Evolutionary conservation across 1,140 invertebrate genomes (phyloP).

Genomic region (Drosophila aff.): DNA sequence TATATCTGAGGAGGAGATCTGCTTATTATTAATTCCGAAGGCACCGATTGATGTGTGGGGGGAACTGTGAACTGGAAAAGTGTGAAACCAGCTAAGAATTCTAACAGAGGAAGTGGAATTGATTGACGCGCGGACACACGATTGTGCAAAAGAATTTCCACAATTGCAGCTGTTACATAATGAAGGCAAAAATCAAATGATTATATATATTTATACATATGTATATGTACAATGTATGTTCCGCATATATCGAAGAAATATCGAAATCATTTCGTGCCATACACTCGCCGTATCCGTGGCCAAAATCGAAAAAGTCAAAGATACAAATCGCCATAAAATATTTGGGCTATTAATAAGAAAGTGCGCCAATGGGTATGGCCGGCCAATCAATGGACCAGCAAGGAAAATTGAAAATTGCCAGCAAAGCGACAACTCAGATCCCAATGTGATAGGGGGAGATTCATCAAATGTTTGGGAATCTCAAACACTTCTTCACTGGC

Average conservation of each 20-base stretch:
- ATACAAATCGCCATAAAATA: conserved; percentile 80
- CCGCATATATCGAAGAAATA: conserved; percentile 28
- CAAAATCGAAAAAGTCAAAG: conserved; percentile 77
- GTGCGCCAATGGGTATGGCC: conserved; percentile 55
- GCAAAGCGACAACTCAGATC: conserved; percentile 34
- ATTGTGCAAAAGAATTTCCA: conserved; percentile 72
- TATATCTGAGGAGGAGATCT: conserved; percentile 37
- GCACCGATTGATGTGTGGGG: conserved; percentile 61
- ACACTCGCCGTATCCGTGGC: conserved; percentile 60
- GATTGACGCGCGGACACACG: conserved; percentile 62
- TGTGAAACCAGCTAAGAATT: conserved; percentile 60
- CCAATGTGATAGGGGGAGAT: conserved; percentile 21
- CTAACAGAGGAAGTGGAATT: conserved; percentile 69
- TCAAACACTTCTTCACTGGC: conserved; percentile 27
- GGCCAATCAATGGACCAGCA: conserved; percentile 69
- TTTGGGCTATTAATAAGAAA: conserved; percentile 79
- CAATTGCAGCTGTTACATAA: conserved; percentile 69
- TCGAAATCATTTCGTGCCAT: conserved; percentile 63
- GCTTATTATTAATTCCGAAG: conserved; percentile 70
- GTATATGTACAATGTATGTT: conserved; percentile 6
- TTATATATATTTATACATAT: conserved; percentile 6
- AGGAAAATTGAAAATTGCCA: conserved; percentile 38
- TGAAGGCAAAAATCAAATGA: conserved; percentile 47
- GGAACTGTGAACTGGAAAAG: conserved; percentile 52
- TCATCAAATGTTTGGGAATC: conserved; percentile 16